Percentiles rank a stretch among this genome's conserved stretches.
Evolutionary conservation across 2,888 invertebrate species (phyloP).

Genomic region (Meganola albula): DNA sequence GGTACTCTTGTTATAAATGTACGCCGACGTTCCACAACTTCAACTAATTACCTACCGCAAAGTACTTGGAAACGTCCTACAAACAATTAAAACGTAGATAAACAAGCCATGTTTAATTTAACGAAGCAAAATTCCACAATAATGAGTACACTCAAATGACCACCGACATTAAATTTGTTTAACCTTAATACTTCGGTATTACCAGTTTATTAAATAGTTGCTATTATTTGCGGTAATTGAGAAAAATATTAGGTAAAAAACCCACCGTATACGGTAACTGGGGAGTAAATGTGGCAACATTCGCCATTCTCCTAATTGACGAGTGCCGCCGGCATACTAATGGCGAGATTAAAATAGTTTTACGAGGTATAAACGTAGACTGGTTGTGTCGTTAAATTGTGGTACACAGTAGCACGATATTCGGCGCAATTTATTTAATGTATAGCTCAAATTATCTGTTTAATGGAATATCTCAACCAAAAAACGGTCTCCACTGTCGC

Average conservation of each 20-base stretch:
- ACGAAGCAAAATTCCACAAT: conserved; percentile 18
- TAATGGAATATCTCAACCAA: too few relatives aligned
- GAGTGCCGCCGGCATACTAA: conserved; percentile 62
- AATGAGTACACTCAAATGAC: conserved; percentile 7
- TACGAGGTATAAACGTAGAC: conserved; percentile 56
- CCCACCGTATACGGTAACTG: conserved; percentile 25
- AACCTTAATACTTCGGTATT: conserved; percentile 10
- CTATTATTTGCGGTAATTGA: conserved; percentile 13
- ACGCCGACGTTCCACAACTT: too few relatives aligned
- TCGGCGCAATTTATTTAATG: too few relatives aligned
- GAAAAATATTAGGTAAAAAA: conserved; percentile 22
- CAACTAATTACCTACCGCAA: too few relatives aligned
- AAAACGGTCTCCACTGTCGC: too few relatives aligned
- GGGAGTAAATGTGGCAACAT: conserved; percentile 37
- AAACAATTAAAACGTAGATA: conserved; percentile 6
- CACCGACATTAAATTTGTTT: conserved; percentile 7
- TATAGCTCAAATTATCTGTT: too few relatives aligned
- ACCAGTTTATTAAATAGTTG: neutral
- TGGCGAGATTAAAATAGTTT: conserved; percentile 67
- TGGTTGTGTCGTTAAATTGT: conserved; percentile 20
- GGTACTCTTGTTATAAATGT: too few relatives aligned
- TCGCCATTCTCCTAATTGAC: conserved; percentile 53
- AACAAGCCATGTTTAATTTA: conserved; percentile 9
- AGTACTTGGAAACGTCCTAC: conserved; percentile 4
- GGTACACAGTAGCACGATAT: conserved; percentile 2